Conservation (phyloP, 2,797 vertebrate genomes). For the Coregonus ussuriensis region DNA sequence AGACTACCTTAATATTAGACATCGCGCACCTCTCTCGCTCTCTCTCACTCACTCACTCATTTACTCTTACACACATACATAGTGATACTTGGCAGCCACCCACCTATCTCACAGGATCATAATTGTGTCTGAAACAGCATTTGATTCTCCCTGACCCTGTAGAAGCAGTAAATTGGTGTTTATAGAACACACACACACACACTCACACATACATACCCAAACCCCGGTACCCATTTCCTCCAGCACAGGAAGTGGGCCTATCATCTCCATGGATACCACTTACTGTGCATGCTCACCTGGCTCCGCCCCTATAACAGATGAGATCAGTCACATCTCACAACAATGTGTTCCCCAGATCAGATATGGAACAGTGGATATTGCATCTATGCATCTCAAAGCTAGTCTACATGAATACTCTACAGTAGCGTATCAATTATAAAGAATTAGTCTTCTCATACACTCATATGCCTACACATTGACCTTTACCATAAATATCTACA, state of each 20-base stretch:
- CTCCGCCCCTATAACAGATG: background rate
- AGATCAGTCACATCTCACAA: background rate
- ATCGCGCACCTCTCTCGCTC: too few species aligned
- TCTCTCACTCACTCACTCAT: background rate
- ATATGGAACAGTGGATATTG: background rate
- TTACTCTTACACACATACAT: background rate
- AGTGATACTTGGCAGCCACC: conserved; percentile 36
- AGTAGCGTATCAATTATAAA: background rate
- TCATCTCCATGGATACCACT: background rate
- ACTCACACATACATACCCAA: background rate
- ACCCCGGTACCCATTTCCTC: background rate
- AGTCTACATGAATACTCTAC: background rate
- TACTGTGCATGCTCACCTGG: background rate
- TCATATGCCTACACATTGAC: background rate
- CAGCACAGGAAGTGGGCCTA: conserved; percentile 11
- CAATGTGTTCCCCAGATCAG: background rate
- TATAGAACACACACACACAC: conserved; percentile 22
- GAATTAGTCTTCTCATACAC: background rate
- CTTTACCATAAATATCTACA: background rate
- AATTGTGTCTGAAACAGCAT: conserved; percentile 54
- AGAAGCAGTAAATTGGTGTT: conserved; percentile 40
- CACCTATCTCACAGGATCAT: conserved; percentile 56
- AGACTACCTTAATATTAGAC: too few species aligned
- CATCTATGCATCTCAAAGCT: background rate
- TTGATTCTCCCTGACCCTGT: conserved; percentile 51